Conservation (phyloP, 2,888 invertebrate genomes). For the Orthosia gothica region DNA sequence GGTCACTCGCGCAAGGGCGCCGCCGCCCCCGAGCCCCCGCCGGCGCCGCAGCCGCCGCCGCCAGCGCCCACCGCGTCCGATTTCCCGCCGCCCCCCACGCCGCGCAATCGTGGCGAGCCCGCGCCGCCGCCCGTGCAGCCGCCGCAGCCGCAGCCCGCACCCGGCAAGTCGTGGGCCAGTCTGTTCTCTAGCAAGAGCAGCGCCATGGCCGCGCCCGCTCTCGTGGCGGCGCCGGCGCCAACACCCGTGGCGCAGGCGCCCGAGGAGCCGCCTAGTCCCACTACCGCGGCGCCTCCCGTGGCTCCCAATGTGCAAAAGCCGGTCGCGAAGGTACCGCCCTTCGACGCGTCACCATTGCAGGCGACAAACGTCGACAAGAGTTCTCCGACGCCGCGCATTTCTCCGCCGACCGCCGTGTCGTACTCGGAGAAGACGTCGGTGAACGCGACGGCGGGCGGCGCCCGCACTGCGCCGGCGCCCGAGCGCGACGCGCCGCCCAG, state of each 20-base stretch:
- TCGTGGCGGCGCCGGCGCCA: constrained; percentile 68
- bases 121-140: constrained; percentile 79
- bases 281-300: constrained; percentile 74
- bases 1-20: constrained; percentile 85
- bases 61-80: constrained; percentile 89
- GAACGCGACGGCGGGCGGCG: constrained; percentile 61
- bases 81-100: constrained; percentile 89
- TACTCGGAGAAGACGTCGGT: constrained; percentile 59
- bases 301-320: constrained; percentile 88
- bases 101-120: constrained; percentile 84
- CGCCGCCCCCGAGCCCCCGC: constrained; percentile 79
- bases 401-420: constrained; percentile 33
- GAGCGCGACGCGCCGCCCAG: constrained; percentile 68
- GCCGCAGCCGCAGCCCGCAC: constrained; percentile 85
- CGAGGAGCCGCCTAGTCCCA: constrained; percentile 84
- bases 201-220: constrained; percentile 65
- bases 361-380: constrained; percentile 78
- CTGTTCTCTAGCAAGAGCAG: constrained; percentile 90
- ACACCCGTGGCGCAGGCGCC: constrained; percentile 66
- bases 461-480: constrained; percentile 56
- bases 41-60: constrained; percentile 85
- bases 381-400: constrained; percentile 68
- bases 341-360: constrained; percentile 88
- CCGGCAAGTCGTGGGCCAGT: constrained; percentile 93
- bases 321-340: constrained; percentile 92